phyloP scores from a whole-genome alignment of 2,888 invertebrate genomes.

The Mythimna pallens region DNA sequence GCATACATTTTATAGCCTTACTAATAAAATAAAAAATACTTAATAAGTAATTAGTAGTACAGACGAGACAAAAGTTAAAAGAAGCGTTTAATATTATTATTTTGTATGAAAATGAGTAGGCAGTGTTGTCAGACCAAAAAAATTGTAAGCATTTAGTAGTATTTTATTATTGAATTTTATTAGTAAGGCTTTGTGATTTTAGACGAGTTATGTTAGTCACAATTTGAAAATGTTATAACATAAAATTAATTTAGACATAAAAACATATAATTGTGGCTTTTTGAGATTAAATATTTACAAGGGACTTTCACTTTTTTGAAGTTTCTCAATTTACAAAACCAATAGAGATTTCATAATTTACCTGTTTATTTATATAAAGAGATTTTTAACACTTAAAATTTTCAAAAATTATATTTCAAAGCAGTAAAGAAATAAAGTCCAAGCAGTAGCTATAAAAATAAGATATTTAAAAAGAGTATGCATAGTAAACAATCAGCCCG shows the following conservation, averaged over 20 bases:
- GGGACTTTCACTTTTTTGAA: neutral
- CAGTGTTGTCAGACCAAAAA: constrained; percentile 27
- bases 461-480: constrained; percentile 43
- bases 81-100: constrained; percentile 36
- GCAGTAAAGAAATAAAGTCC: constrained; percentile 50
- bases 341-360: neutral
- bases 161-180: constrained; percentile 43
- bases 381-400: neutral
- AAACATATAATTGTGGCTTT: constrained; percentile 18
- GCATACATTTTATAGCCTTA: constrained; percentile 48
- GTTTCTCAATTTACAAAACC: constrained; percentile 23
- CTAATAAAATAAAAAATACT: constrained; percentile 44
- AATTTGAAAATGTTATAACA: constrained; percentile 60
- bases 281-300: constrained; percentile 36
- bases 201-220: constrained; percentile 68
- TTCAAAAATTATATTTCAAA: constrained; percentile 35
- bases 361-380: constrained; percentile 1
- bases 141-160: constrained; percentile 36
- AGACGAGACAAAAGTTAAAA: constrained; percentile 40
- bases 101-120: constrained; percentile 36
- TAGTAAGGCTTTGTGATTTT: constrained; percentile 57
- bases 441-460: constrained; percentile 61
- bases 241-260: constrained; percentile 38
- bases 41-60: constrained; percentile 16
- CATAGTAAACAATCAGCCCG: constrained; percentile 52